Evolutionary conservation across 2,888 invertebrate genomes (phyloP).

Genomic region (Drymonia ruficornis): DNA sequence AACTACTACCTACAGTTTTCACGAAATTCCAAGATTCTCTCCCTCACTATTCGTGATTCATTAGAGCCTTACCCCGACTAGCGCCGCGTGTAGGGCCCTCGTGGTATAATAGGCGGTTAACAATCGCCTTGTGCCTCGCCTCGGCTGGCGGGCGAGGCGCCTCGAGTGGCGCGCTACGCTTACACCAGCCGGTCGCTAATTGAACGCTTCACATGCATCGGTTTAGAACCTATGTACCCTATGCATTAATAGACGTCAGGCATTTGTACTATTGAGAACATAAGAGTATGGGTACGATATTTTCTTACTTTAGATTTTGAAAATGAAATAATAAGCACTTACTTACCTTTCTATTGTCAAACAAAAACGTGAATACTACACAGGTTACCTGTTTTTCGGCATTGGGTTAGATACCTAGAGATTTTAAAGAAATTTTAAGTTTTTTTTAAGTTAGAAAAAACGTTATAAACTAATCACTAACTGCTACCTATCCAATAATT

Average conservation of each 20-base stretch:
- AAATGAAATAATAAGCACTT: no score
- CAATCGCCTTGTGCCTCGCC: slow-evolving; percentile 57
- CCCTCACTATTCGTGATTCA: slow-evolving; percentile 29
- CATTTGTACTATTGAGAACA: no score
- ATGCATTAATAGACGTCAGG: background rate
- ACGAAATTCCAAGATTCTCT: slow-evolving; percentile 9
- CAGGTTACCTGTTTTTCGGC: no score
- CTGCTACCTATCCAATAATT: no score
- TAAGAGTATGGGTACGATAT: no score
- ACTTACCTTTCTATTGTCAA: no score
- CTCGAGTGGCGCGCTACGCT: slow-evolving; percentile 42
- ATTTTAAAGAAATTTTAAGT: no score
- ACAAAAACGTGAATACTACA: no score
- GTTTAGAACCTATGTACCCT: background rate
- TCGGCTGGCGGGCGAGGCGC: slow-evolving; percentile 26
- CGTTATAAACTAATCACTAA: no score
- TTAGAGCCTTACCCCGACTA: slow-evolving; percentile 37
- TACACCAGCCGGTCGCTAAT: slow-evolving; percentile 54
- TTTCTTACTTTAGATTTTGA: no score
- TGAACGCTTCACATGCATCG: slow-evolving; percentile 49
- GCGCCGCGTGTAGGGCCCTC: slow-evolving; percentile 53
- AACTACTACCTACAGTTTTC: background rate
- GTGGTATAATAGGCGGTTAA: slow-evolving; percentile 67
- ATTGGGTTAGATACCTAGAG: no score
- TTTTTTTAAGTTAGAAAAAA: no score